phyloP scores from a whole-genome alignment of 2,888 invertebrate genomes.

The Cheilosia scutellata region DNA sequence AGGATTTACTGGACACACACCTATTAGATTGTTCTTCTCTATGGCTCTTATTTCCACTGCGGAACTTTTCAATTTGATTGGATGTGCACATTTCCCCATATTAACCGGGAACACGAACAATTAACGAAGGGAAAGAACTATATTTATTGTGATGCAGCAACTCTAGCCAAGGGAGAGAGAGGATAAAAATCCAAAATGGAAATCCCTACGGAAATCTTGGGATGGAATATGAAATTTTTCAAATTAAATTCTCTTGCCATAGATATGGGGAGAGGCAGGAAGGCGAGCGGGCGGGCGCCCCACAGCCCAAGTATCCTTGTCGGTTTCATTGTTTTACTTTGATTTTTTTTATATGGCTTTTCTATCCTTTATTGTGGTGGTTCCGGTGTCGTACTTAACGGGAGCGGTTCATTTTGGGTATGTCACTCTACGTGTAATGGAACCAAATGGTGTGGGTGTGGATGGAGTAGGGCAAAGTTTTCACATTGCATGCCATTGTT shows the following conservation, averaged over 20 bases:
- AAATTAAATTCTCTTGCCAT: slow-evolving; percentile 47
- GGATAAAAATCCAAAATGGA: slow-evolving; percentile 14
- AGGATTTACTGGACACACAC: slow-evolving; percentile 45
- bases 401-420: slow-evolving; percentile 66
- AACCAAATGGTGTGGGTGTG: slow-evolving; percentile 21
- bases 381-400: slow-evolving; percentile 71
- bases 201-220: slow-evolving; percentile 48
- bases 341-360: slow-evolving; percentile 54
- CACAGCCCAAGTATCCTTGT: slow-evolving; percentile 39
- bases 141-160: slow-evolving; percentile 18
- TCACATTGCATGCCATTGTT: slow-evolving; percentile 75
- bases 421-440: slow-evolving; percentile 58
- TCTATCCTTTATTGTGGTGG: slow-evolving; percentile 68
- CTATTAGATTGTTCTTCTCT: slow-evolving; percentile 7
- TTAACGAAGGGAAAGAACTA: slow-evolving; percentile 31
- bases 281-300: neutral
- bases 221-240: slow-evolving; percentile 56
- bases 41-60: slow-evolving; percentile 8
- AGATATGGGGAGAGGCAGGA: neutral
- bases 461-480: slow-evolving; percentile 63
- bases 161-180: neutral
- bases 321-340: slow-evolving; percentile 64
- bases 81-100: slow-evolving; percentile 38
- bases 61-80: slow-evolving; percentile 39
- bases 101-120: slow-evolving; percentile 45